Percentiles rank a stretch among this genome's conserved stretches.
phyloP scores from a whole-genome alignment of 1,140 invertebrate species.

The Colletes latitarsis region DNA sequence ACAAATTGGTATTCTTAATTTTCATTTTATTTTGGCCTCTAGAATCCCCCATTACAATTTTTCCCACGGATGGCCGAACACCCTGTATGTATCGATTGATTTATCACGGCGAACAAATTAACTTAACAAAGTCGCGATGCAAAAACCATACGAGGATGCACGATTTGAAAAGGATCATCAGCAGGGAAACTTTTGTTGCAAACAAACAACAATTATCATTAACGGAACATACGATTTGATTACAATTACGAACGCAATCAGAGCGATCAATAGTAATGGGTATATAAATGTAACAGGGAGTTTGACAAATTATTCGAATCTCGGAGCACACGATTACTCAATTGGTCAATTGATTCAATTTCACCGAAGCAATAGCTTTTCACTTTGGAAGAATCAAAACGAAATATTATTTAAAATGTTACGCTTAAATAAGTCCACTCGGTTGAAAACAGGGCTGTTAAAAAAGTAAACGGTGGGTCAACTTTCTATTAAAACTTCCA shows the following conservation, averaged over 20 bases:
- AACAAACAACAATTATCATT: neutral
- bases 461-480: neutral
- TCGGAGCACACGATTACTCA: conserved; percentile 13
- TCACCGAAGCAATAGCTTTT: conserved; percentile 14
- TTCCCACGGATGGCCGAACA: too few relatives aligned
- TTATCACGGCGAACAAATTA: neutral
- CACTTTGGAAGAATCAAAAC: conserved; percentile 3
- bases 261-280: neutral
- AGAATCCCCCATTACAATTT: too few relatives aligned
- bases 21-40: too few relatives aligned
- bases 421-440: neutral
- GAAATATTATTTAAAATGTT: conserved; percentile 9
- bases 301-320: conserved; percentile 26
- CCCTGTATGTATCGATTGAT: neutral
- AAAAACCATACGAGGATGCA: neutral
- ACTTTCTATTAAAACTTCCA: too few relatives aligned
- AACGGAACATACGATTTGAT: neutral
- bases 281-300: conserved; percentile 30
- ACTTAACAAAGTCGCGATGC: neutral
- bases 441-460: conserved; percentile 12
- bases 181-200: neutral
- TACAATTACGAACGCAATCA: neutral
- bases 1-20: too few relatives aligned
- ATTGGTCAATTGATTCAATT: conserved; percentile 22
- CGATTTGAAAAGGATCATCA: conserved; percentile 5